Base-by-base conservation (phyloP, 2,797 vertebrate species). In the Myotis vivesi region DNA sequence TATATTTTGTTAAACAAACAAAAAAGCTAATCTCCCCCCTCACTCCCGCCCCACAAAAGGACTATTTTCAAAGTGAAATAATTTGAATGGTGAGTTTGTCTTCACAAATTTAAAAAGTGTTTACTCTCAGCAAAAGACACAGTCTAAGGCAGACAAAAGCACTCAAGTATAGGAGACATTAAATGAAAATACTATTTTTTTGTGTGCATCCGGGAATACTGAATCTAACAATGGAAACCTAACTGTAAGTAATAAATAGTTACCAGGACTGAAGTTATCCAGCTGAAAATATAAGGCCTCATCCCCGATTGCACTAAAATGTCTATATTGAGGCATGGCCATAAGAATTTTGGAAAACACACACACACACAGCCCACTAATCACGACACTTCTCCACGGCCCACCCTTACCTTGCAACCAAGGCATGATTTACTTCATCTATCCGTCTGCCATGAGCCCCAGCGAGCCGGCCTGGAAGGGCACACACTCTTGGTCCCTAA, bases 41-140 rank as follows among this genome's bases (percentile, higher is more conserved):
- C 95, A 84, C n/a, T 69, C 23, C 23, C n/a, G n/a, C n/a, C 1
- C 4, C 23, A 8, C 4, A 49, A 90, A 95, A 95, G 79, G 19
- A 79, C 51, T 77, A 80, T 8, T 89, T 86, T 97, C 81, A 81
- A 81, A 89, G 55, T 72, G 51, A 95, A 87, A 87, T 86, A 3
- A 75, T 76, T 95, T 98, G 69, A 86, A 33, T 73, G 25, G 72
- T 38, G 10, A 77, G 8, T 87, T 94, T 92, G 46, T 87, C 87
- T 87, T 92, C 16, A 68, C 38, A 92, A 79, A 89, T 81, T 71
- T 62, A 23, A 41, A 59, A 89, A 81, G 13, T n/a, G 12, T 55
- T 62, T 76, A 59, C 30, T 71, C 15, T 55, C 4, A 49, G 89
- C 76, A 81, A 88, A 73, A 89, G 89, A 64, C 36, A 84, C 0